A percentile compares a stretch with the other conserved stretches of the same genome.
Conservation (phyloP, 2,797 vertebrate genomes). For the Sebastes hopkinsi region DNA sequence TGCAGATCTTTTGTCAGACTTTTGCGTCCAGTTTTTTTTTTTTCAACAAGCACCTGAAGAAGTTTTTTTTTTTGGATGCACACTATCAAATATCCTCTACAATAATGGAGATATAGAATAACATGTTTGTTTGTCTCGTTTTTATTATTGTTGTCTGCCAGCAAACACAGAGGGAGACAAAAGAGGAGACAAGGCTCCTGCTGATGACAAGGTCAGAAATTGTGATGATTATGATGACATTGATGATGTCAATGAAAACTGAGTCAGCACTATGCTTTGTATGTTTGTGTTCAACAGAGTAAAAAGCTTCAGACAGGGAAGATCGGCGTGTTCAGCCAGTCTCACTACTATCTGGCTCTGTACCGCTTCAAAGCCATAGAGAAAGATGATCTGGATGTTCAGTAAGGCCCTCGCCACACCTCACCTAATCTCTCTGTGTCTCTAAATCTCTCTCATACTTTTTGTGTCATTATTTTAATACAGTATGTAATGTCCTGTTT, state of each 20-base stretch:
- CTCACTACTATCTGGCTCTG: slow-evolving; percentile 92
- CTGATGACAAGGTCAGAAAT: slow-evolving; percentile 88
- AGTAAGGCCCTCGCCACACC: slow-evolving; percentile 78
- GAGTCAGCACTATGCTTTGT: background rate
- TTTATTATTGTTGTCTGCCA: slow-evolving; percentile 28
- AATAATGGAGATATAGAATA: background rate
- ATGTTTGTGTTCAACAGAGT: slow-evolving; percentile 74
- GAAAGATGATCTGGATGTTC: slow-evolving; percentile 94
- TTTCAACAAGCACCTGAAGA: background rate
- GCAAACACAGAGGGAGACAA: slow-evolving; percentile 86
- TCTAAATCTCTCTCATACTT: background rate
- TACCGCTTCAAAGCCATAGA: slow-evolving; percentile 95
- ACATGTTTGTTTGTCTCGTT: background rate
- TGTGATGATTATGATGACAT: background rate
- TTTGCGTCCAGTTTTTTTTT: background rate
- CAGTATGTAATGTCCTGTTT: background rate
- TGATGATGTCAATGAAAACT: background rate
- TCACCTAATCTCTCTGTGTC: background rate
- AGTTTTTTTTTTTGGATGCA: background rate
- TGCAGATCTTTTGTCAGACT: background rate
- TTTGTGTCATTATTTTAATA: background rate
- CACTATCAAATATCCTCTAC: background rate
- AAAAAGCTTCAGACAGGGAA: slow-evolving; percentile 87
- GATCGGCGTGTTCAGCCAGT: slow-evolving; percentile 86
- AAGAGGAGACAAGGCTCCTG: slow-evolving; percentile 86